Evolutionary conservation across 2,113 vertebrate genomes (phyloP).

Genomic region (Oncorhynchus tshawytscha): DNA sequence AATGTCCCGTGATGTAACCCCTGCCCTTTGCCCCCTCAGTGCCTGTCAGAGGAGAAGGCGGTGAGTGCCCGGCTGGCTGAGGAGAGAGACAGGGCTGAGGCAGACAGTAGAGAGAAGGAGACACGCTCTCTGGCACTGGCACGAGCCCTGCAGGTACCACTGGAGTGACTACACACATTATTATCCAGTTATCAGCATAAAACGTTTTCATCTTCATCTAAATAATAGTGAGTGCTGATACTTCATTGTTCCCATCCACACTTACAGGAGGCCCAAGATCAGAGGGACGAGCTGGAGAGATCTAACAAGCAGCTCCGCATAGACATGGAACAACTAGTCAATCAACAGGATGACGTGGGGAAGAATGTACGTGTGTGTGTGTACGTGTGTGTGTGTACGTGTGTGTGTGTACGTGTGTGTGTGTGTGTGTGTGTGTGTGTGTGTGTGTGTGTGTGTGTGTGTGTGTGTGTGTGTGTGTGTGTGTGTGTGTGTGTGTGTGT

Average conservation of each 20-base stretch:
- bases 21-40: slow-evolving; percentile 61
- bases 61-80: slow-evolving; percentile 81
- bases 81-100: slow-evolving; percentile 84
- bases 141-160: slow-evolving; percentile 74
- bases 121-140: slow-evolving; percentile 79
- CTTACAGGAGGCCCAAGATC: slow-evolving; percentile 75
- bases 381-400: slow-evolving; percentile 13
- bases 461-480: no score
- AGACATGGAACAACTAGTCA: slow-evolving; percentile 87
- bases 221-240: background rate
- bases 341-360: slow-evolving; percentile 88
- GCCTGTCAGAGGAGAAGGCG: slow-evolving; percentile 86
- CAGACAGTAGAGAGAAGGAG: slow-evolving; percentile 86
- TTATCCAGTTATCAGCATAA: no score
- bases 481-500: no score
- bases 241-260: no score
- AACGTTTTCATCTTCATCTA: no score
- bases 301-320: slow-evolving; percentile 82
- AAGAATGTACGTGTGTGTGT: slow-evolving; percentile 77
- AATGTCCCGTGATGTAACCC: background rate
- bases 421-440: no score
- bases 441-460: background rate
- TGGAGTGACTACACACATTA: background rate
- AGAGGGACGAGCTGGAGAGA: slow-evolving; percentile 83
- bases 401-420: background rate